Percentiles rank a stretch among this genome's conserved stretches.
These are phyloP conservation scores for Andinoacara biseriatus DNA, from an alignment of 2,113 vertebrate genomes.

Conservation along the genomic window DNA sequence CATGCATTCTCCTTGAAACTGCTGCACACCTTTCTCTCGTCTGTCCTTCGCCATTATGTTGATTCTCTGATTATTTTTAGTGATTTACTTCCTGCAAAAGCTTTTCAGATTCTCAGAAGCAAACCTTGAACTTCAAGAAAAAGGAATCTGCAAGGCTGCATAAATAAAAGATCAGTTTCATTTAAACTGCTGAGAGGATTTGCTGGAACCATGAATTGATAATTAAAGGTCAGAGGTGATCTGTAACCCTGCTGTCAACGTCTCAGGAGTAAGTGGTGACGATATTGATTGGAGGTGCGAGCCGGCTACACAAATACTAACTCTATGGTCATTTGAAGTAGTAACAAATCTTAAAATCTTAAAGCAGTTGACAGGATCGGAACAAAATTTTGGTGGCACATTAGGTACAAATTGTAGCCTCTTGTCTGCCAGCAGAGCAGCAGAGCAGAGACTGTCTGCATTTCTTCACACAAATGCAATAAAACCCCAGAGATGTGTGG, in stretches of 20 bases:
- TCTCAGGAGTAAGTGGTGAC: neutral
- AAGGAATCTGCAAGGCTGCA: neutral
- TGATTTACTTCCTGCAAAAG: conserved; percentile 1
- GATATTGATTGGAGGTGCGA: conserved; percentile 1
- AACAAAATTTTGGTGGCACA: neutral
- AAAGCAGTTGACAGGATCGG: neutral
- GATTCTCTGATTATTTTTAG: neutral
- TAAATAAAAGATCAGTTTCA: neutral
- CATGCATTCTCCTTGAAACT: neutral
- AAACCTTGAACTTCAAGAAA: neutral
- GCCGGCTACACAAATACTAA: neutral
- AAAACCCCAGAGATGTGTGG: conserved; percentile 17
- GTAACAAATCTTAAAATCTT: neutral
- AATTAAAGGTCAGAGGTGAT: neutral
- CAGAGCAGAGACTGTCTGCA: neutral
- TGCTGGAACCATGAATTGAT: conserved; percentile 27
- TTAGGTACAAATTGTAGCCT: neutral
- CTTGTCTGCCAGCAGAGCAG: conserved; percentile 15
- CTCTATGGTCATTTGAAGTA: neutral
- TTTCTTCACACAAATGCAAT: conserved; percentile 30
- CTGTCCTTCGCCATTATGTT: neutral
- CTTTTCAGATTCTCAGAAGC: neutral
- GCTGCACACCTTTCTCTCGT: neutral
- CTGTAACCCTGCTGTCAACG: neutral
- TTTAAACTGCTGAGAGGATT: conserved; percentile 2